Conservation (phyloP, 2,113 vertebrate species). For the Rhinolophus sinicus region DNA sequence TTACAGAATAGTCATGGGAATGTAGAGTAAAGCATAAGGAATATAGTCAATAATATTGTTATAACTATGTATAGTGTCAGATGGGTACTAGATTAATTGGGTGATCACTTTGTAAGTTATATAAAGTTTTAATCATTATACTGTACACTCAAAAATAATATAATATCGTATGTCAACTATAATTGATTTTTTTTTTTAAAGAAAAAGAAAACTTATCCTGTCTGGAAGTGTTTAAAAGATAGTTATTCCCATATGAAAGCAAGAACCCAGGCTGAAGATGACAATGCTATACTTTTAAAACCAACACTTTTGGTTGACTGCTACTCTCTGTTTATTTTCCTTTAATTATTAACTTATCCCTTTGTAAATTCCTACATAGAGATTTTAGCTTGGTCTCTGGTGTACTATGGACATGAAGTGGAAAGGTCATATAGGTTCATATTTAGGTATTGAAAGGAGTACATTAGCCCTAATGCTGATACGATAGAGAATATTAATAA, state of each 20-base stretch:
- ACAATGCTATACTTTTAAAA: conserved; percentile 8
- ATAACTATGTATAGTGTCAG: too few relatives aligned
- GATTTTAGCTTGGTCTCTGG: background rate
- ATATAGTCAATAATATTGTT: too few relatives aligned
- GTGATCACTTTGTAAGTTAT: too few relatives aligned
- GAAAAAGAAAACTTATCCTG: background rate
- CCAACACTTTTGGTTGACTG: background rate
- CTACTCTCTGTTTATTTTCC: background rate
- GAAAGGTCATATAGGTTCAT: background rate
- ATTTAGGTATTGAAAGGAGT: background rate
- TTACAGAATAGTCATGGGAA: too few relatives aligned
- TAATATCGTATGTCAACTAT: too few relatives aligned
- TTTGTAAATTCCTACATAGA: too few relatives aligned
- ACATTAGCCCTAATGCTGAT: background rate
- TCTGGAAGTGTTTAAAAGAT: background rate
- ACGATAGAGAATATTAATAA: background rate
- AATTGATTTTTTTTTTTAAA: too few relatives aligned
- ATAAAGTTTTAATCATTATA: too few relatives aligned
- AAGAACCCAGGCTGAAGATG: background rate
- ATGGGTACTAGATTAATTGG: too few relatives aligned
- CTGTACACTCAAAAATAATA: too few relatives aligned
- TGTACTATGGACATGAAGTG: background rate
- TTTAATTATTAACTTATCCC: background rate
- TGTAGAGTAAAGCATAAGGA: too few relatives aligned
- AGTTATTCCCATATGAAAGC: background rate